Evolutionary conservation across 2,113 vertebrate species (phyloP).

Genomic region (Trogon melanurus): DNA sequence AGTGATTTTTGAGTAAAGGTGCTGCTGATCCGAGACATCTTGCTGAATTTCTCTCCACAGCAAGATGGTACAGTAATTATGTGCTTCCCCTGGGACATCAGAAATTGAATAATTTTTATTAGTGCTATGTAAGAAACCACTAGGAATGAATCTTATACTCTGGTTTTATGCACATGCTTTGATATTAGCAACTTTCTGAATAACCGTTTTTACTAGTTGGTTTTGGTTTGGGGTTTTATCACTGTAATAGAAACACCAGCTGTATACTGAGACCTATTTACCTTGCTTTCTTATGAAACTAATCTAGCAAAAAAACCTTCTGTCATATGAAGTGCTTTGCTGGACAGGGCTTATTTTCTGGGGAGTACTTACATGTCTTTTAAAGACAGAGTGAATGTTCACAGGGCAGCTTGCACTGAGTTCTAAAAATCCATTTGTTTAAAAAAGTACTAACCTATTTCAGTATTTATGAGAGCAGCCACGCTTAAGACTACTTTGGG

Average conservation of each 20-base stretch:
- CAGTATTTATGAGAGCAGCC: background rate
- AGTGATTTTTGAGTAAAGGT: background rate
- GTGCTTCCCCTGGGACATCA: background rate
- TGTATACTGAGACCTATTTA: background rate
- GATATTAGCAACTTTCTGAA: background rate
- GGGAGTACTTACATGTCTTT: background rate
- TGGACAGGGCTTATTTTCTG: background rate
- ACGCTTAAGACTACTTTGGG: background rate
- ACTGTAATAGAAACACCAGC: background rate
- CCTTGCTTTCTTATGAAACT: background rate
- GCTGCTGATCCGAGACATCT: background rate
- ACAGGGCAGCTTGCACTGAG: background rate
- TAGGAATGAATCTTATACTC: background rate
- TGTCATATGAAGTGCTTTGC: background rate
- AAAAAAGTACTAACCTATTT: background rate
- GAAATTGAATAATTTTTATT: background rate
- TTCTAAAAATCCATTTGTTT: background rate
- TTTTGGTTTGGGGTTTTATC: background rate
- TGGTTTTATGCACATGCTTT: background rate
- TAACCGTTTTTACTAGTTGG: background rate
- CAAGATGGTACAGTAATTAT: background rate
- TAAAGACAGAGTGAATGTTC: background rate
- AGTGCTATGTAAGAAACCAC: background rate
- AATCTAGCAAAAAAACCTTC: background rate
- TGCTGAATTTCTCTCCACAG: background rate